Evolutionary conservation across 2,888 invertebrate genomes (phyloP).

Genomic region (Ichneumon xanthorius): DNA sequence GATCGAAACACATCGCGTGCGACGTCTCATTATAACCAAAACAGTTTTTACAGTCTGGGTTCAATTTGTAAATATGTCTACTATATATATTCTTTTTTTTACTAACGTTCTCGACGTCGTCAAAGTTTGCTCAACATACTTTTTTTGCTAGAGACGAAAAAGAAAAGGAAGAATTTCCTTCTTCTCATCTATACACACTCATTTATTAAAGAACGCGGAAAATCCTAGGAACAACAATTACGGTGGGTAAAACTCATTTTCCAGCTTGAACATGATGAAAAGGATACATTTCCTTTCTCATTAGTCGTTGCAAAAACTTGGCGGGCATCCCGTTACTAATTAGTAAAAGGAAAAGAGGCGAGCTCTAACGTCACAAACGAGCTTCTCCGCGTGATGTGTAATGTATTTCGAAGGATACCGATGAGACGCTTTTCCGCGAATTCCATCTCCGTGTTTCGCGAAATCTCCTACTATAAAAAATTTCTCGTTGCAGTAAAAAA

Average conservation of each 20-base stretch:
- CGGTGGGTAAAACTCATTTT: constrained; percentile 72
- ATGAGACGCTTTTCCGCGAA: constrained; percentile 8
- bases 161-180: constrained; percentile 44
- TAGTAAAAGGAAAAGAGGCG: constrained; percentile 79
- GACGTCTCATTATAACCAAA: constrained; percentile 16
- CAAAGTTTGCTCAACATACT: constrained; percentile 52
- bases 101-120: constrained; percentile 33
- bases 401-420: constrained; percentile 27
- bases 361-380: constrained; percentile 63
- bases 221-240: constrained; percentile 74
- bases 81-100: constrained; percentile 14
- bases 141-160: constrained; percentile 20
- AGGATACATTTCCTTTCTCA: constrained; percentile 81
- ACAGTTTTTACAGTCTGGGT: not conserved
- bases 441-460: constrained; percentile 7
- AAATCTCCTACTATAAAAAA: constrained; percentile 9
- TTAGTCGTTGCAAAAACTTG: constrained; percentile 75
- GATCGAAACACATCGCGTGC: constrained; percentile 61
- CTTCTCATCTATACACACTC: constrained; percentile 7
- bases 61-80: too few relatives aligned
- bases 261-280: constrained; percentile 63
- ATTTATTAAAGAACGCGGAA: constrained; percentile 58
- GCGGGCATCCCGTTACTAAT: constrained; percentile 82
- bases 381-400: constrained; percentile 56
- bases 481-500: not conserved